A percentile compares a stretch with the other conserved stretches of the same genome.
Conservation (phyloP, 2,888 invertebrate species). For the Sarcophaga subvicina region DNA sequence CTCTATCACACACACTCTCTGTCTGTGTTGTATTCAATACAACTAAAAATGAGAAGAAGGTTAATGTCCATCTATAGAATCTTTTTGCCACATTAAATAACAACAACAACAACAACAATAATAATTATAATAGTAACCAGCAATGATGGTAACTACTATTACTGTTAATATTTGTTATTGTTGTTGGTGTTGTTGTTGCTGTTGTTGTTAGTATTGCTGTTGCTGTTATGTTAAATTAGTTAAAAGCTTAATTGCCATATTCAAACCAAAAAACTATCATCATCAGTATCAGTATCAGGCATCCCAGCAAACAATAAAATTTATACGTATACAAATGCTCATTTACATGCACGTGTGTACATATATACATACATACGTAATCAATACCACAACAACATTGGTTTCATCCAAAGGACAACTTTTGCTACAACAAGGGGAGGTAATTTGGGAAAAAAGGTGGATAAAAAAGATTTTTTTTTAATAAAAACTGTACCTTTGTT, state of each 20-base stretch:
- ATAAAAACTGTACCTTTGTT: constrained; percentile 10
- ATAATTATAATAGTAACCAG: too few relatives aligned
- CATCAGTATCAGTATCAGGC: constrained; percentile 47
- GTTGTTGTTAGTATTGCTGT: constrained; percentile 33
- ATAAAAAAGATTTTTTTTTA: constrained; percentile 33
- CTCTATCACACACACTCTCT: too few relatives aligned
- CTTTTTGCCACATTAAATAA: constrained; percentile 58
- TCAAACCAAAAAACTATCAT: constrained; percentile 63
- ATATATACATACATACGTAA: neutral
- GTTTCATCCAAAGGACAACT: neutral
- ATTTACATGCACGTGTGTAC: neutral
- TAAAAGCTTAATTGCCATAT: constrained; percentile 71
- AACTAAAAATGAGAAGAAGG: constrained; percentile 52
- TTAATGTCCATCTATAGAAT: constrained; percentile 66
- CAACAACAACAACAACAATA: constrained; percentile 25
- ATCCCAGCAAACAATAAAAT: neutral
- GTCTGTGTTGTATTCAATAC: constrained; percentile 20
- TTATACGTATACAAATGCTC: neutral
- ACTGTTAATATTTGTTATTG: constrained; percentile 5
- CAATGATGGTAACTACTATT: neutral
- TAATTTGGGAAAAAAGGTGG: neutral
- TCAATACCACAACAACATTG: too few relatives aligned
- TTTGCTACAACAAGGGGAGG: constrained; percentile 3
- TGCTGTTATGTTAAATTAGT: constrained; percentile 67
- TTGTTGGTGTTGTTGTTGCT: constrained; percentile 10